These are phyloP conservation scores for Cygnus atratus DNA, from an alignment of 2,113 vertebrate species.

Conservation along the genomic window DNA sequence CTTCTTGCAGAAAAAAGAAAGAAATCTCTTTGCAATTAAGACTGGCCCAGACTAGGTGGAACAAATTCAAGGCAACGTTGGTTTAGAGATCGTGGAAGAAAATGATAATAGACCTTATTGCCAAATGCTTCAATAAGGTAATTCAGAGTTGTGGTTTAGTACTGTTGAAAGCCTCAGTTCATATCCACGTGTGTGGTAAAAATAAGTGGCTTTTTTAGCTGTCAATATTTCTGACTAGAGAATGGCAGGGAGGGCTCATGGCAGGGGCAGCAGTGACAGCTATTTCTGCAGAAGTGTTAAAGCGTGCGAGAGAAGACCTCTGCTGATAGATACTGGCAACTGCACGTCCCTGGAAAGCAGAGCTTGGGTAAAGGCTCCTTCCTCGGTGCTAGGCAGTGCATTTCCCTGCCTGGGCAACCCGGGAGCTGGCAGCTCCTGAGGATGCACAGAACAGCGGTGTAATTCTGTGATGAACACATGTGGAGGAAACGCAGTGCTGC, in stretches of 20 bases:
- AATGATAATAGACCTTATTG: neutral
- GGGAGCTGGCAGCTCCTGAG: neutral
- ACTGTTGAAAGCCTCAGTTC: neutral
- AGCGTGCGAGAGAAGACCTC: constrained; percentile 15
- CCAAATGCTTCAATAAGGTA: neutral
- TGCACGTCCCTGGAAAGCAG: neutral
- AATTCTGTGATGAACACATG: accelerated
- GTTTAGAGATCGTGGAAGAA: neutral
- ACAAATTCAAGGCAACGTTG: neutral
- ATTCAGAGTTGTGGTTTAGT: neutral
- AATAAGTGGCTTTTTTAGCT: neutral
- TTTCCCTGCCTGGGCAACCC: neutral
- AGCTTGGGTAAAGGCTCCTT: neutral
- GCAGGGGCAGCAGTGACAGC: neutral
- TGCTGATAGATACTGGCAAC: constrained; percentile 20
- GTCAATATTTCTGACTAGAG: neutral
- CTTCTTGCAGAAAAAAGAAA: neutral
- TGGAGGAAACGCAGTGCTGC: accelerated
- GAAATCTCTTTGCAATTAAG: neutral
- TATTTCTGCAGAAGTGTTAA: neutral
- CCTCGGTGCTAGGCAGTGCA: neutral
- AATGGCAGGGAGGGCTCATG: neutral
- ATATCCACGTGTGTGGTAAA: neutral
- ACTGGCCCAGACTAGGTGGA: neutral
- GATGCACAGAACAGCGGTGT: neutral